Evolutionary conservation across 2,888 invertebrate species (phyloP).

Genomic region (Spisula solida): DNA sequence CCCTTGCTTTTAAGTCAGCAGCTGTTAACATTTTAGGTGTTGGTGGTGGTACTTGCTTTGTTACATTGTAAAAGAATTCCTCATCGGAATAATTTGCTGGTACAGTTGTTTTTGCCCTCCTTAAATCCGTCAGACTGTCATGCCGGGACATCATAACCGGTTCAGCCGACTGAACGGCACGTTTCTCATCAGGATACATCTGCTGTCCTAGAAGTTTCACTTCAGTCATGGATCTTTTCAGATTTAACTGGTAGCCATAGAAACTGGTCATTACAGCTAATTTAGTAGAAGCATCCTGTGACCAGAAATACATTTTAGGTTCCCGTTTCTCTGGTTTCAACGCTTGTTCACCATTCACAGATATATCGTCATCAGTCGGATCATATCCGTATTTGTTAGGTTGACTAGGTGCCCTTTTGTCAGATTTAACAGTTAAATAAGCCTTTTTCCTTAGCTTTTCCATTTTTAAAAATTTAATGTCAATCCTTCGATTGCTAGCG

Average conservation of each 20-base stretch:
- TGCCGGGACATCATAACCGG: not conserved
- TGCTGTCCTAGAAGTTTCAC: slow-evolving; percentile 67
- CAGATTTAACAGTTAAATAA: not conserved
- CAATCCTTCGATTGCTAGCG: not conserved
- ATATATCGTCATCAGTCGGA: slow-evolving; percentile 30
- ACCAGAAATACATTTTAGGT: slow-evolving; percentile 69
- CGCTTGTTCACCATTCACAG: slow-evolving; percentile 33
- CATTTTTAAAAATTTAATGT: slow-evolving; percentile 35
- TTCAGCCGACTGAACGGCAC: slow-evolving; percentile 57
- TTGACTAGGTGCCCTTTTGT: not conserved
- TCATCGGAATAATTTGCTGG: not conserved
- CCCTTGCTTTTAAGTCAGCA: slow-evolving; percentile 12
- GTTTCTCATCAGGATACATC: slow-evolving; percentile 48
- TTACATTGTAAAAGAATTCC: slow-evolving; percentile 25
- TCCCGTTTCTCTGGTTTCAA: not conserved
- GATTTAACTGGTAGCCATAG: slow-evolving; percentile 58
- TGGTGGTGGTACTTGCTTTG: slow-evolving; percentile 38
- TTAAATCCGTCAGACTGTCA: not conserved
- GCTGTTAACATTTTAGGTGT: slow-evolving; percentile 31
- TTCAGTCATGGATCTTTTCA: slow-evolving; percentile 64
- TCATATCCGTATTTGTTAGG: not conserved
- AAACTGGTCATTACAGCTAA: slow-evolving; percentile 58
- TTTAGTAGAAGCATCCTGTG: slow-evolving; percentile 68
- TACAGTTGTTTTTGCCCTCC: slow-evolving; percentile 27
- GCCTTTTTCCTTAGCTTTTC: slow-evolving; percentile 26